A percentile compares a stretch with the other conserved stretches of the same genome.
Conservation (phyloP, 1,140 invertebrate genomes). For the Diabrotica undecimpunctata region DNA sequence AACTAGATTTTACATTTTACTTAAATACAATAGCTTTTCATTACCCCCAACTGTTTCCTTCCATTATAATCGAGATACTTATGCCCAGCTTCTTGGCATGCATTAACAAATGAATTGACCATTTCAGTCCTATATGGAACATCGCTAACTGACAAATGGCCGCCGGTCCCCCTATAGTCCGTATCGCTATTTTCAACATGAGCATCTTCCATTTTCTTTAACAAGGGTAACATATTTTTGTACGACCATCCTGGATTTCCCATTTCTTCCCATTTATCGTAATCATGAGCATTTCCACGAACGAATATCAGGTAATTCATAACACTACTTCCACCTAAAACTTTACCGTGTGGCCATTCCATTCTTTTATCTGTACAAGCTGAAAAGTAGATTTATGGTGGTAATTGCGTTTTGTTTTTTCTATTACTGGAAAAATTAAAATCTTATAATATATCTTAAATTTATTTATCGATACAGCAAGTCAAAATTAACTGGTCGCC, state of each 20-base stretch:
- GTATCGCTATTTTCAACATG: conserved; percentile 41
- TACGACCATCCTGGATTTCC: conserved; percentile 83
- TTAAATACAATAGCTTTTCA: no score
- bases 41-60: conserved; percentile 74
- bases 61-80: conserved; percentile 79
- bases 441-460: no score
- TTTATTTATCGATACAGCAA: no score
- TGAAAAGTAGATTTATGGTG: background rate
- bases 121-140: conserved; percentile 58
- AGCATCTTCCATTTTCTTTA: conserved; percentile 74
- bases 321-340: conserved; percentile 71
- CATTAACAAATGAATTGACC: conserved; percentile 64
- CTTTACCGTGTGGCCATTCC: conserved; percentile 51
- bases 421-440: no score
- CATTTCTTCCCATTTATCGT: conserved; percentile 62
- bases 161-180: conserved; percentile 51
- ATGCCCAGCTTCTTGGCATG: conserved; percentile 70
- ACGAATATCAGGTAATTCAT: conserved; percentile 90
- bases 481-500: no score
- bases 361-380: conserved; percentile 1
- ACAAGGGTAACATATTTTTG: conserved; percentile 74
- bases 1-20: no score
- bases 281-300: conserved; percentile 66
- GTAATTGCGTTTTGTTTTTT: no score
- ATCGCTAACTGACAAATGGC: conserved; percentile 40